These are phyloP conservation scores for Engystomops pustulosus DNA, from an alignment of 2,113 vertebrate species.

Conservation along the genomic window DNA sequence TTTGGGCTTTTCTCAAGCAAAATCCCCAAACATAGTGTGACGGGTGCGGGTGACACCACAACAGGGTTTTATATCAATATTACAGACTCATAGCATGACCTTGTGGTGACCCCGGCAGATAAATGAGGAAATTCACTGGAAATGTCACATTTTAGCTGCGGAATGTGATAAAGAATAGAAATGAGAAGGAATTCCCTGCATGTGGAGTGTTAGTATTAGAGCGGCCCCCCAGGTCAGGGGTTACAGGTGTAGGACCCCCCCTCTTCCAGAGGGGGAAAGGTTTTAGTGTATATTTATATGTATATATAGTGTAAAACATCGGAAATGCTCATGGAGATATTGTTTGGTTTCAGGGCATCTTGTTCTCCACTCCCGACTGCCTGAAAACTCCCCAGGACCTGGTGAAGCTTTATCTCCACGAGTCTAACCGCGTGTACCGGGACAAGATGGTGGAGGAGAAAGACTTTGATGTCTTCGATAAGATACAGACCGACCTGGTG, in stretches of 20 bases:
- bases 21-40: neutral
- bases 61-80: neutral
- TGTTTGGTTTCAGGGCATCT: constrained; percentile 77
- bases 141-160: neutral
- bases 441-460: constrained; percentile 87
- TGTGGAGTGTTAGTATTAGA: no score
- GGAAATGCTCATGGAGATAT: neutral
- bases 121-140: neutral
- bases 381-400: constrained; percentile 80
- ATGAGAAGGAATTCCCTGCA: no score
- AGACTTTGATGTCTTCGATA: constrained; percentile 84
- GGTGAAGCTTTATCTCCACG: constrained; percentile 87
- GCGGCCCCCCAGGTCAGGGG: no score
- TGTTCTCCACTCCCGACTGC: constrained; percentile 84
- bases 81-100: neutral
- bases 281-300: no score
- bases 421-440: constrained; percentile 86
- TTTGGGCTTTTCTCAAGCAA: neutral
- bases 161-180: no score
- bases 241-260: no score
- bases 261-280: no score
- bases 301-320: no score
- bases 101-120: neutral
- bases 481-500: constrained; percentile 81
- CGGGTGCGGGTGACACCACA: neutral